Evolutionary conservation across 2,113 vertebrate species (phyloP).

Genomic region (Rhegmatorhina hoffmannsi): DNA sequence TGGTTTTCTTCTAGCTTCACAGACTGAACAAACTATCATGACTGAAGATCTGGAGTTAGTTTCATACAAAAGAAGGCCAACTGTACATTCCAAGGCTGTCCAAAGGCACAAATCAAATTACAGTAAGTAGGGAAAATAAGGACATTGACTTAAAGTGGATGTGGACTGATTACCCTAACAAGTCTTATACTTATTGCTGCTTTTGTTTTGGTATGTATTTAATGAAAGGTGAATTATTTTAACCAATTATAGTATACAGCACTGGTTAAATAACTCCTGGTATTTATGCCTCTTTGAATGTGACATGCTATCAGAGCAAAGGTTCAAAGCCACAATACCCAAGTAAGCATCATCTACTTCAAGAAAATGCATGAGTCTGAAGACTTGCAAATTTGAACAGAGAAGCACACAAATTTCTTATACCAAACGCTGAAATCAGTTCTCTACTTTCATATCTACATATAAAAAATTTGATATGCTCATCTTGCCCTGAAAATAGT

Average conservation of each 20-base stretch:
- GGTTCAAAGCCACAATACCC: not conserved
- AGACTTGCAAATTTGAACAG: not conserved
- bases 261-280: not conserved
- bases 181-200: not conserved
- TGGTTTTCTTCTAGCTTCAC: not conserved
- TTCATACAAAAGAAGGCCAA: not conserved
- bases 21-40: fast-evolving
- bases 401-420: not conserved
- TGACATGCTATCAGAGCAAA: not conserved
- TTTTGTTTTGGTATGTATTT: not conserved
- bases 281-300: not conserved
- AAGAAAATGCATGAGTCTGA: not conserved
- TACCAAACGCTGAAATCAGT: not conserved
- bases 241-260: not conserved
- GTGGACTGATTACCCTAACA: not conserved
- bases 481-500: not conserved
- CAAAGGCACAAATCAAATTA: not conserved
- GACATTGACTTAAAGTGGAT: not conserved
- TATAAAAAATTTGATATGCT: not conserved
- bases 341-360: not conserved
- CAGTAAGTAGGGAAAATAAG: not conserved
- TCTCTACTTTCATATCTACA: not conserved
- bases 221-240: not conserved
- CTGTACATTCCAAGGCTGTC: not conserved
- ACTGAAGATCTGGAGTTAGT: not conserved